phyloP scores from a whole-genome alignment of 2,113 vertebrate species.

The Tupaia tana region DNA sequence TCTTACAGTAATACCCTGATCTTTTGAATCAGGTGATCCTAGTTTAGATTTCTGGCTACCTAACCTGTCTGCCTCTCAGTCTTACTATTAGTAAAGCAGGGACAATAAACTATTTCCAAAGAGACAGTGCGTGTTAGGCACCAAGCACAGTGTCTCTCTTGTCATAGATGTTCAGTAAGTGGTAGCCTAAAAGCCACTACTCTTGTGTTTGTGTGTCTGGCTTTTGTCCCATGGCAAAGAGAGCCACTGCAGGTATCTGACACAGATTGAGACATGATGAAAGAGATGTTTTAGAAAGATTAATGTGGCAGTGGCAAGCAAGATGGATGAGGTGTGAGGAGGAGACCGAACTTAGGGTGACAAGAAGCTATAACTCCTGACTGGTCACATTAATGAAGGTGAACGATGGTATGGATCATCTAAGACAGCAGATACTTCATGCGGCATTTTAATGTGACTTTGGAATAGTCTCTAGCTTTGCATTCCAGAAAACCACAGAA shows the following conservation, averaged over 20 bases:
- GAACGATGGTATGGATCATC: slow-evolving; percentile 40
- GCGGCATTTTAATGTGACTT: slow-evolving; percentile 39
- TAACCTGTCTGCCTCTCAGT: background rate
- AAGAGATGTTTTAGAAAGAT: slow-evolving; percentile 69
- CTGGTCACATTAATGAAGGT: slow-evolving; percentile 64
- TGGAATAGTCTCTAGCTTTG: slow-evolving; percentile 38
- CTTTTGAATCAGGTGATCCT: background rate
- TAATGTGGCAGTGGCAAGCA: slow-evolving; percentile 55
- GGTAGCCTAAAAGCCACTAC: background rate
- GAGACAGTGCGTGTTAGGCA: background rate
- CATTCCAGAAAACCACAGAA: slow-evolving; percentile 15
- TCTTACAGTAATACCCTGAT: background rate
- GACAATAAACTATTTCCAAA: slow-evolving; percentile 7
- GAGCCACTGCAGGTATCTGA: slow-evolving; percentile 6
- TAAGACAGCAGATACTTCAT: slow-evolving; percentile 47
- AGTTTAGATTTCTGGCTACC: slow-evolving; percentile 27
- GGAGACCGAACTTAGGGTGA: slow-evolving; percentile 41
- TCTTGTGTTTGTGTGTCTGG: background rate
- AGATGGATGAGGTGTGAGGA: slow-evolving; percentile 49
- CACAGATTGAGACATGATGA: slow-evolving; percentile 56
- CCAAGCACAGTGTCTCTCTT: background rate
- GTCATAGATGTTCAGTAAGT: background rate
- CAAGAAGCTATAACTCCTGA: slow-evolving; percentile 60
- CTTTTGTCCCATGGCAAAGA: slow-evolving; percentile 35
- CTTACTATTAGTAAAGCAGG: background rate